Evolutionary conservation across 2,113 vertebrate species (phyloP), one percentile per base, ranked within the genome.

Genomic region (Pongo abelii): DNA sequence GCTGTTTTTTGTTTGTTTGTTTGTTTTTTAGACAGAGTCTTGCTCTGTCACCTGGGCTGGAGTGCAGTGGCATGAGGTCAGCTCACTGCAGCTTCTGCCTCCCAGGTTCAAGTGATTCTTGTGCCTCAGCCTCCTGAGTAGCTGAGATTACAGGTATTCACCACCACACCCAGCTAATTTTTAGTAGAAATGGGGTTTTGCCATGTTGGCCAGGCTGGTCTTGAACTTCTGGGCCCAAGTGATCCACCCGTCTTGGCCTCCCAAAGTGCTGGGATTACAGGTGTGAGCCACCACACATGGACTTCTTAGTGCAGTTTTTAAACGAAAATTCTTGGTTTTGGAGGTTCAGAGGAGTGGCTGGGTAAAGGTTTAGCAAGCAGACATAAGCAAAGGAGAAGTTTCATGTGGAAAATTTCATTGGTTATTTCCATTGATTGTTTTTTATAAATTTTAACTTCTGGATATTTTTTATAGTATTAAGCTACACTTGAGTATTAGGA

Each of bases 391-490:
- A 61, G 50, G 67, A 9, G 40, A 89, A n/a, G 22, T n/a, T 94
- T 94, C 43, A 40, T 93, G 23, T 96, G 67, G 64, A 92, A 91
- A 84, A 91, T 64, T 77, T 59, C 52, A 79, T 57, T 61, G 52
- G 6, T 78, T 92, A 35, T 50, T 95, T 90, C 69, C n/a, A 93
- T 46, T 83, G 75, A 77, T 70, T n/a, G 2, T 57, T 89, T 85
- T 55, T 74, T 55, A 46, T 83, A 67, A 72, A 14, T 94, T 83
- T 93, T 91, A 84, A 55, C 70, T 88, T 96, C 74, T 94, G 59
- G 48, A 1, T 87, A 61, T 55, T 88, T 96, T 93, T 77, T 93
- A 90, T 14, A 91, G 12, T 87, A 61, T 64, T 88, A 52, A 81
- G 43, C 8, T 87, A 64, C 57, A 46, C 20, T 93, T 91, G n/a